Evolutionary conservation across 2,888 invertebrate genomes (phyloP), one percentile per base, ranked within the genome.

Genomic region (Eledona agricola): DNA sequence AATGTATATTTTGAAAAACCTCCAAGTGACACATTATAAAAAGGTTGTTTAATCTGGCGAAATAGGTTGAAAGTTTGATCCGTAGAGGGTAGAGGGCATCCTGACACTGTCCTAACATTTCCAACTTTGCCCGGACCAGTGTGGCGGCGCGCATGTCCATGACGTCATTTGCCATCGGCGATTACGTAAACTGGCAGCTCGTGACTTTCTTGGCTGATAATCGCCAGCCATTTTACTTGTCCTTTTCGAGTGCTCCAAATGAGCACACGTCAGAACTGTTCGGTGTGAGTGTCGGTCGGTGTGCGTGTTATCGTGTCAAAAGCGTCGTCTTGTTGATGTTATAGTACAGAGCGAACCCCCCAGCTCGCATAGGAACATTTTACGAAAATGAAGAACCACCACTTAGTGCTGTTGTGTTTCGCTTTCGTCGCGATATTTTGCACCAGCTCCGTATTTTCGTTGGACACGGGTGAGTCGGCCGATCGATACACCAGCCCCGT

Each of bases 101-200:
- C n/a, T n/a, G n/a, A n/a, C n/a, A n/a, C n/a, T n/a, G n/a, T n/a
- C n/a, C n/a, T n/a, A n/a, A n/a, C n/a, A n/a, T n/a, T n/a, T n/a
- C n/a, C n/a, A n/a, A n/a, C n/a, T n/a, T n/a, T n/a, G n/a, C n/a
- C n/a, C n/a, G 9, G 16, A 45, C n/a, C 6, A 11, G 15, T 6
- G 5, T 13, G 1, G 12, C 3, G 4, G 3, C 9, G 31, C 66
- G 64, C 64, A 60, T 55, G 64, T 50, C 49, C 49, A 32, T 55
- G 59, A 61, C 61, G 62, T 63, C 60, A 59, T 37, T 42, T 55
- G 54, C 61, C 62, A 61, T 58, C 60, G 65, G 66, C 60, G 64
- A 64, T 71, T 71, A 71, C 71, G 68, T 71, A 71, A 71, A 71
- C 65, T 64, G 62, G 55, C 58, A 62, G 66, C 71, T 70, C 71